Base-by-base conservation (phyloP, 2,113 vertebrate genomes). In the Psettodes erumei region DNA sequence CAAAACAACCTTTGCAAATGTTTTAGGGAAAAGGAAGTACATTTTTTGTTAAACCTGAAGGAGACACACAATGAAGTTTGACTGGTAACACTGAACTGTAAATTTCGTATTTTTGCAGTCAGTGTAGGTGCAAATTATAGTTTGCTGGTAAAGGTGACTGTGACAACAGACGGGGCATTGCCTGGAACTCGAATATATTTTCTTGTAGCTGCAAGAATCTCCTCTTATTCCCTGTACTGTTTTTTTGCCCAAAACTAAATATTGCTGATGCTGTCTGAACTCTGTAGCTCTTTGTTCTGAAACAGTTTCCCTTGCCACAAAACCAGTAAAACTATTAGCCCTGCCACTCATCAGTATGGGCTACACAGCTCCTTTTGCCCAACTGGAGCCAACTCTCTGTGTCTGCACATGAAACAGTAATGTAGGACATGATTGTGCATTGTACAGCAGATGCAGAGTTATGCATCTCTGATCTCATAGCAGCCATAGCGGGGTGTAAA, bases 381-480 rank as follows among this genome's bases (percentile, higher is more conserved):
- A 0, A 50, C 27, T 23, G 54, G 28, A 43, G 19, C 25, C 1
- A 35, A 48, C 2, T 21, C 40, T 38, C 38, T 54, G 8, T 47
- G 11, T 25, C 18, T 53, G 9, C 45, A 48, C 40, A 35, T 64
- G 16, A 5, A 23, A 25, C 27, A 42, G 25, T 38, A 47, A 30
- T 45, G 51, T 42, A 50, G 37, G 45, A 47, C 30, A 18, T 8
- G 15, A 3, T 15, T 38, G 12, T 62, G 11, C 16, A 37, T 25
- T 60, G 35, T 51, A 9, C 27, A 30, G 40, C 37, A 43, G 48
- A 38, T 25, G 30, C 61, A 64, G 27, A 70, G 21, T 53, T 51
- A 15, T 15, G 18, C 10, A 0, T 63, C 51, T 23, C 28, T 63
- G 1, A 43, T 63, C 3, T 58, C 25, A 54, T 21, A 9, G 43